These are phyloP conservation scores for Siniperca undulata DNA, from an alignment of 2,797 vertebrate species.

Conservation along the genomic window DNA sequence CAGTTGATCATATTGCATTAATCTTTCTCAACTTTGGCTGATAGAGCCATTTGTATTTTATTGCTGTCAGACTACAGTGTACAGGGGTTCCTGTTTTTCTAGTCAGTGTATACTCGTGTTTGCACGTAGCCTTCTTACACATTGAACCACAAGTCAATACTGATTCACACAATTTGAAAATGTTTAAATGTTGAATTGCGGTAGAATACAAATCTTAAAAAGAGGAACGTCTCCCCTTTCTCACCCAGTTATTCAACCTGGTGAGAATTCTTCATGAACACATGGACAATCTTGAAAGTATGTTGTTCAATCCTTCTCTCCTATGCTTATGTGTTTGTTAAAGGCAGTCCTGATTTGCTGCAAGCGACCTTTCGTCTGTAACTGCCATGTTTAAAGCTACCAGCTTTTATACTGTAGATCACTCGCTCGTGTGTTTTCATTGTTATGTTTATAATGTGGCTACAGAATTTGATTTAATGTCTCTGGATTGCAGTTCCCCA, in stretches of 20 bases:
- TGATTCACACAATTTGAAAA: slow-evolving; percentile 7
- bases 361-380: neutral
- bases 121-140: neutral
- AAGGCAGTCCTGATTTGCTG: slow-evolving; percentile 9
- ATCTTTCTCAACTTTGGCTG: neutral
- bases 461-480: slow-evolving; percentile 7
- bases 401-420: neutral
- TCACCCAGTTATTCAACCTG: slow-evolving; percentile 98
- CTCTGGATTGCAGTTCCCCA: slow-evolving; percentile 87
- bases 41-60: neutral
- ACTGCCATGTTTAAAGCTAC: neutral
- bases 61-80: neutral
- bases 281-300: slow-evolving; percentile 99
- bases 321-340: slow-evolving; percentile 17
- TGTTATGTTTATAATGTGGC: neutral
- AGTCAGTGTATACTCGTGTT: neutral
- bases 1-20: neutral
- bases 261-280: slow-evolving; percentile 98
- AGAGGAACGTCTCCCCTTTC: slow-evolving; percentile 81
- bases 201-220: slow-evolving; percentile 36
- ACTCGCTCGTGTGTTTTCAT: neutral
- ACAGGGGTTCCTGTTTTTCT: neutral
- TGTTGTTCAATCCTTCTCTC: slow-evolving; percentile 74
- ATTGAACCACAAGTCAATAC: neutral
- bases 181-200: slow-evolving; percentile 36